A percentile compares a stretch with the other conserved stretches of the same genome.
phyloP scores from a whole-genome alignment of 2,113 vertebrate species.

The Phocoena sinus region DNA sequence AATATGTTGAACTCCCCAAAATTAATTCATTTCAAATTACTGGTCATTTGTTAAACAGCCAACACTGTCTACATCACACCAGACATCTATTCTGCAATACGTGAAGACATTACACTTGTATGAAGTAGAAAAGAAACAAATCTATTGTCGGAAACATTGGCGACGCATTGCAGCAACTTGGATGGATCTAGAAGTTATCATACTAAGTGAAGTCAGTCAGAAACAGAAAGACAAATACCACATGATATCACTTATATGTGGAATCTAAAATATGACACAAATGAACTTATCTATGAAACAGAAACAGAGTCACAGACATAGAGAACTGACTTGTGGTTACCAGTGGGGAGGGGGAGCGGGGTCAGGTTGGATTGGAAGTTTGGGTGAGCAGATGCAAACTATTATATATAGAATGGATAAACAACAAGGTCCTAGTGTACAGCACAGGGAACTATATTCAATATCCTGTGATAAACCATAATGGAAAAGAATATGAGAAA shows the following conservation, averaged over 20 bases:
- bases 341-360: background rate
- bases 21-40: background rate
- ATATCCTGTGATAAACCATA: background rate
- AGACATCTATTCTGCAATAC: background rate
- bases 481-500: background rate
- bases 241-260: background rate
- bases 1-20: background rate
- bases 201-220: background rate
- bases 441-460: background rate
- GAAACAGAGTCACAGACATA: background rate
- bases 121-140: background rate
- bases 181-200: background rate
- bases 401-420: background rate
- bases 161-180: background rate
- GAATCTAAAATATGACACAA: no score
- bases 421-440: background rate
- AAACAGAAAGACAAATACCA: background rate
- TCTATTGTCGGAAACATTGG: background rate
- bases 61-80: background rate
- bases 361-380: background rate
- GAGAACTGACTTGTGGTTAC: background rate
- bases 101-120: background rate
- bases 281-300: background rate
- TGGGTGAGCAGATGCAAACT: background rate
- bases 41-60: background rate